Evolutionary conservation across 2,113 vertebrate genomes (phyloP).

Genomic region (Callospermophilus lateralis): DNA sequence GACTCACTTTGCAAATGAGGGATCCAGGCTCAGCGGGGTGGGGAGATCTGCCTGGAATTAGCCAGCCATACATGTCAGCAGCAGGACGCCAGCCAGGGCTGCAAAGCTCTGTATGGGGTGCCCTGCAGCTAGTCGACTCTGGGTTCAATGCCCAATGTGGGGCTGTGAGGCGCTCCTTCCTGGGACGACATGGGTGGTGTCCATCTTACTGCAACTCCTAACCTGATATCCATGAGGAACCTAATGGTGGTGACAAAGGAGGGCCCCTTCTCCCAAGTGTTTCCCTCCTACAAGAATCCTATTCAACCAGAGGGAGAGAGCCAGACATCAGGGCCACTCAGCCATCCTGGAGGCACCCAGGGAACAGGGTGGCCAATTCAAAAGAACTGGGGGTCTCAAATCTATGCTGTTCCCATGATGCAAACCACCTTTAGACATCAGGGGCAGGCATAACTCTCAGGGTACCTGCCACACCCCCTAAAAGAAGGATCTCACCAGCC

Average conservation of each 20-base stretch:
- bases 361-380: neutral
- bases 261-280: rapidly evolving
- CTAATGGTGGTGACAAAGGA: rapidly evolving
- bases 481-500: neutral
- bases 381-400: rapidly evolving
- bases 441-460: neutral
- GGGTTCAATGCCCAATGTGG: neutral
- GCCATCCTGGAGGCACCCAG: neutral
- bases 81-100: neutral
- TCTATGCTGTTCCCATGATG: rapidly evolving
- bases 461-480: neutral
- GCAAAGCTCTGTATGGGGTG: no score
- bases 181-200: rapidly evolving
- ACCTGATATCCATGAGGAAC: neutral
- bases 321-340: neutral
- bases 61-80: neutral
- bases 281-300: no score
- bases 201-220: neutral
- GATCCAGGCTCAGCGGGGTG: neutral
- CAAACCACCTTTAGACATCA: no score
- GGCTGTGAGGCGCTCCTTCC: neutral
- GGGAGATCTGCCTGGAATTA: neutral
- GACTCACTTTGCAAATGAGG: constrained; percentile 67
- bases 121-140: neutral
- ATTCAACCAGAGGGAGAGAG: neutral